These are phyloP conservation scores for Menidia menidia DNA, from an alignment of 2,797 vertebrate genomes.

Conservation along the genomic window DNA sequence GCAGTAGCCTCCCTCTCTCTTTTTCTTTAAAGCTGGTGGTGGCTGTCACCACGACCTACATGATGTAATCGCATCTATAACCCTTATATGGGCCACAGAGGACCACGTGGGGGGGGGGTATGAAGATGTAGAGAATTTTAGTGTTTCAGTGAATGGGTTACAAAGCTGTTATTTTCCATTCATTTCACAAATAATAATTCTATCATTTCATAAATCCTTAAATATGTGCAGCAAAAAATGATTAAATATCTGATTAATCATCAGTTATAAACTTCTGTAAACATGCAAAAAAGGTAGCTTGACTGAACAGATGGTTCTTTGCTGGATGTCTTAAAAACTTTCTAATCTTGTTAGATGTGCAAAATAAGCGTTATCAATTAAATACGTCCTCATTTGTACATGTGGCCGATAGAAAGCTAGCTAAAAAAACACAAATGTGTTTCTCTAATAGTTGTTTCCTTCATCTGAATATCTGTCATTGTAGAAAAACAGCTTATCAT, in stretches of 20 bases:
- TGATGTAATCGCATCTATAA: constrained; percentile 83
- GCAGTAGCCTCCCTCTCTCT: constrained; percentile 62
- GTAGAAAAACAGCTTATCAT: too few relatives aligned
- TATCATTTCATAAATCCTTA: background rate
- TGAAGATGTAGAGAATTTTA: constrained; percentile 32
- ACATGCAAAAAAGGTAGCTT: background rate
- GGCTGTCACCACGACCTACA: constrained; percentile 82
- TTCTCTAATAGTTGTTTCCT: too few relatives aligned
- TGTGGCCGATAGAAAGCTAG: background rate
- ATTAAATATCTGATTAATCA: background rate
- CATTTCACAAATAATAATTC: background rate
- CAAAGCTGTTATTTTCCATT: background rate
- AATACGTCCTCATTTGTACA: background rate
- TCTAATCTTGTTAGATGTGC: background rate
- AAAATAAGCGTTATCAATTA: background rate
- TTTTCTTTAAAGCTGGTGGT: constrained; percentile 70
- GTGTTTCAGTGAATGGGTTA: background rate
- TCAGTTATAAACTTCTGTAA: background rate
- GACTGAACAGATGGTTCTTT: background rate
- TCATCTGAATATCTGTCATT: too few relatives aligned
- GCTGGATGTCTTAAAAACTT: background rate
- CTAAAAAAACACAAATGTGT: background rate
- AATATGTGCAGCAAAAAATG: background rate
- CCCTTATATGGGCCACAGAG: constrained; percentile 72
- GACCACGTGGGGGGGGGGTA: constrained; percentile 54